Evolutionary conservation across 2,113 vertebrate genomes (phyloP).

Genomic region (Tychaedon coryphoeus): DNA sequence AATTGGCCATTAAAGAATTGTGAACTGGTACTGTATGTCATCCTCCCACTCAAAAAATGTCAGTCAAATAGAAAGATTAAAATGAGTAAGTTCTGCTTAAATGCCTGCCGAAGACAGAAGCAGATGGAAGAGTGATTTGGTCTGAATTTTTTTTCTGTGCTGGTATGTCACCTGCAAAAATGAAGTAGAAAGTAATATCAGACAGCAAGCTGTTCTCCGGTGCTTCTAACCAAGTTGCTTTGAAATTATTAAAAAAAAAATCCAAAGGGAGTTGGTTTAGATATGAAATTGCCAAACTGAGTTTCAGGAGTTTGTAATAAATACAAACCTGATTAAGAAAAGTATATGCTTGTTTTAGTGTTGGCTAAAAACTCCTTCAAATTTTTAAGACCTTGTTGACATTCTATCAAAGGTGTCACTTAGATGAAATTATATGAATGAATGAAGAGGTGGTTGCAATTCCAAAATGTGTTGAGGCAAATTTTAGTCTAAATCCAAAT

Average conservation of each 20-base stretch:
- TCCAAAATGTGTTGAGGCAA: not conserved
- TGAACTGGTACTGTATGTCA: not conserved
- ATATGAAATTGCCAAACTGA: not conserved
- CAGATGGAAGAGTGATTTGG: slow-evolving; percentile 29
- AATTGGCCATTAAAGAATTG: slow-evolving; percentile 20
- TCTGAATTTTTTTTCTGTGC: not conserved
- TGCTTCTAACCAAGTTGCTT: not conserved
- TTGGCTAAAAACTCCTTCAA: not conserved
- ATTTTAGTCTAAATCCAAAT: not conserved
- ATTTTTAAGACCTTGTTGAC: not conserved
- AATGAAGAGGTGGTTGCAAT: not conserved
- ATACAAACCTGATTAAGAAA: not conserved
- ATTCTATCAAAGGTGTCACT: not conserved
- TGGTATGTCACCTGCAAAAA: not conserved
- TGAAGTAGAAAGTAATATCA: slow-evolving; percentile 1
- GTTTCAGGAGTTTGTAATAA: not conserved
- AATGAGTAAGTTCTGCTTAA: slow-evolving; percentile 9
- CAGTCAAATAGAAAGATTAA: slow-evolving; percentile 37
- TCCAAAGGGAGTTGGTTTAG: not conserved
- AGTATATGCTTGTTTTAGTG: not conserved
- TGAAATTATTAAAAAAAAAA: not conserved
- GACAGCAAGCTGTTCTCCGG: not conserved
- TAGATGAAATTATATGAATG: not conserved
- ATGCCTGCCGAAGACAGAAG: slow-evolving; percentile 5
- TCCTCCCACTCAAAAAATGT: slow-evolving; percentile 18